These are phyloP conservation scores for Cerastoderma edule DNA, from an alignment of 2,888 invertebrate genomes.

Conservation along the genomic window DNA sequence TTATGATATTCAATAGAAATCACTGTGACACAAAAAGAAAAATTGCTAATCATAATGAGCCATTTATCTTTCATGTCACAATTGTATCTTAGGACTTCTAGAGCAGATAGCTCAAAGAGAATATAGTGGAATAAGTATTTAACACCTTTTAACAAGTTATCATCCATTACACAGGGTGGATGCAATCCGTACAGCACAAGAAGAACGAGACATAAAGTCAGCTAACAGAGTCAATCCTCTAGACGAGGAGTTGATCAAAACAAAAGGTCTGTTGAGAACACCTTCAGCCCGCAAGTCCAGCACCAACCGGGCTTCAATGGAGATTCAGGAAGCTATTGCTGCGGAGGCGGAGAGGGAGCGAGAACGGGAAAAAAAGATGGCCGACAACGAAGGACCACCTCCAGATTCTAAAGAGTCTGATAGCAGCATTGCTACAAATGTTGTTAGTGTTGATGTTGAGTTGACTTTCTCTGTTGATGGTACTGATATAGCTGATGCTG, in stretches of 20 bases:
- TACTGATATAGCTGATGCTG: background rate
- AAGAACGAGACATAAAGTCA: conserved; percentile 70
- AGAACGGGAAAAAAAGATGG: conserved; percentile 17
- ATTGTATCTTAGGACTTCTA: too few species aligned
- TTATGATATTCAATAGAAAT: too few species aligned
- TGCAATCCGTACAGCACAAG: conserved; percentile 75
- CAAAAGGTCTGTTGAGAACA: conserved; percentile 74
- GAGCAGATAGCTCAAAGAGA: too few species aligned
- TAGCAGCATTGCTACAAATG: background rate
- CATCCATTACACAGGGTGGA: conserved; percentile 75
- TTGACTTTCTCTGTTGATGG: too few species aligned
- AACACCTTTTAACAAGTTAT: too few species aligned
- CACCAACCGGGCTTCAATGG: conserved; percentile 57
- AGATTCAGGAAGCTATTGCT: conserved; percentile 34
- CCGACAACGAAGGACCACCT: background rate
- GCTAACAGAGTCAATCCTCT: conserved; percentile 76
- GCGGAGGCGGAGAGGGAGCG: conserved; percentile 20
- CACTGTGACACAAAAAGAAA: too few species aligned
- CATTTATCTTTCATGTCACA: too few species aligned
- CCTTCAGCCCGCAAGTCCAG: conserved; percentile 68
- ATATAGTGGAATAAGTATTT: too few species aligned
- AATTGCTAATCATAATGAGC: too few species aligned
- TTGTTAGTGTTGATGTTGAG: background rate
- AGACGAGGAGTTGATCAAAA: conserved; percentile 78
- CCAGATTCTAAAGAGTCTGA: background rate